Base-by-base conservation (phyloP, 2,888 invertebrate species). In the Eueremaeus valkanovi region DNA sequence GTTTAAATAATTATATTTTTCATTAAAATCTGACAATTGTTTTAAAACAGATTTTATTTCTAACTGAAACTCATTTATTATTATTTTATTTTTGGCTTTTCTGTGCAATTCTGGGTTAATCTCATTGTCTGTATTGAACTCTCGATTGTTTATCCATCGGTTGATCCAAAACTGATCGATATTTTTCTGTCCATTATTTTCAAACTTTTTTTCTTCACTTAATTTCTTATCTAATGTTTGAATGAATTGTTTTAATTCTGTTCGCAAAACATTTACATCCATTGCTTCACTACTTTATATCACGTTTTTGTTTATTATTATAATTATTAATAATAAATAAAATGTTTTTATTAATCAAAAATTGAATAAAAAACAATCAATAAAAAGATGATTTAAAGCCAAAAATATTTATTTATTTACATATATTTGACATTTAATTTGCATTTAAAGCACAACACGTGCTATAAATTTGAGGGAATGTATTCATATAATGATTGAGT, bases 161-260 rank as follows among this genome's bases (percentile, higher is more conserved):
- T 70, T 29, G 29, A 45, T 45, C 70, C 45, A 40, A 9, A 70
- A 27, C 21, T 70, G 70, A 27, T 70, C 70, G 13, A 27, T 3
- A 27, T 45, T 70, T 70, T 70, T n/a, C n/a, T n/a, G 70, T 36
- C n/a, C n/a, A 21, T 21, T 21, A 68, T 13, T 45, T 45, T 29
- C 40, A 42, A 21, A 6, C 1, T 29, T 42, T 18, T 45, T 16
- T 13, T 40, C 11, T 1, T 18, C 1, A 70, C 27, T 66, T 29
- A 58, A 58, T 13, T 66, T 2, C 1, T 21, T 45, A 6, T 70
- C 70, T 45, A 70, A 70, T 45, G 42, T 16, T 24, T 42, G 13
- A 11, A 70, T 11, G 13, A 70, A 70, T 45, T 21, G 9, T 29
- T 70, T n/a, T n/a, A 70, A 70, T 13, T 70, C 70, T 45, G 27